Evolutionary conservation across 1,140 invertebrate genomes (phyloP).

Genomic region (Apis dorsata): DNA sequence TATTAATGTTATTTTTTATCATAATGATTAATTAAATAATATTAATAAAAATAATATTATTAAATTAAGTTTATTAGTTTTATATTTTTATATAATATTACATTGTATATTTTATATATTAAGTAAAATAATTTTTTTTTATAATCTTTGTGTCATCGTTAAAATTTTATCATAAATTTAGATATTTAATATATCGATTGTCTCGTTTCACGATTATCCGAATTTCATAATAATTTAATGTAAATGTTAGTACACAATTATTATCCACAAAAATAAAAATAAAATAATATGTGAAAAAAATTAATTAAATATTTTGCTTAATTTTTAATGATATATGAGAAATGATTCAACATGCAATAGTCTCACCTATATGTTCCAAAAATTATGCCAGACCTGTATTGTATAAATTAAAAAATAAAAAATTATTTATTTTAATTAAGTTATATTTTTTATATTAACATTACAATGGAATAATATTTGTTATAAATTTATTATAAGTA

Average conservation of each 20-base stretch:
- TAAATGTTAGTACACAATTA: neutral
- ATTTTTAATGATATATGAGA: neutral
- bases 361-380: conserved; percentile 16
- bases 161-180: too few relatives aligned
- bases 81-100: too few relatives aligned
- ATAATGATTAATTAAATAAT: too few relatives aligned
- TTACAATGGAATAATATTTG: neutral
- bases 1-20: too few relatives aligned
- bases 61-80: too few relatives aligned
- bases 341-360: neutral
- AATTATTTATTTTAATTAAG: neutral
- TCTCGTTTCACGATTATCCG: neutral
- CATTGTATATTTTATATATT: too few relatives aligned
- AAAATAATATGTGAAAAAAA: neutral
- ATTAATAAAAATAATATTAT: too few relatives aligned
- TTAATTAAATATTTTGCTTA: neutral
- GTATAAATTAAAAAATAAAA: neutral
- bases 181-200: neutral
- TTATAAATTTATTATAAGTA: too few relatives aligned
- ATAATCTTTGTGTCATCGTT: too few relatives aligned
- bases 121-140: too few relatives aligned
- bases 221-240: neutral
- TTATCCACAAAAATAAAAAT: conserved; percentile 1
- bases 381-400: conserved; percentile 30
- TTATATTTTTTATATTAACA: neutral